These are phyloP conservation scores for Clitarchus hookeri DNA, from an alignment of 2,888 invertebrate species.

Conservation along the genomic window DNA sequence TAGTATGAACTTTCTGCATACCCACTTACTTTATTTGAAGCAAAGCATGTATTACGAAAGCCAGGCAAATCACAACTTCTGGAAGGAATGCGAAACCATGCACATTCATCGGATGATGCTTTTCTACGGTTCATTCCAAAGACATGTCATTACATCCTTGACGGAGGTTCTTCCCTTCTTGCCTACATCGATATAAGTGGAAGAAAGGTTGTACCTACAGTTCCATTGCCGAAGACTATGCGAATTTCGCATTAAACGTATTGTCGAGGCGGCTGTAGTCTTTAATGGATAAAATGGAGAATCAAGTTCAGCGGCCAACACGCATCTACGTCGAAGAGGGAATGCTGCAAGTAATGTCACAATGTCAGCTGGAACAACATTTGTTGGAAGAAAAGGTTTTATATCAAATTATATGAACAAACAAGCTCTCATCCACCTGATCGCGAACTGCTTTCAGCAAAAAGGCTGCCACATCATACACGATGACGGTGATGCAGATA, in stretches of 20 bases:
- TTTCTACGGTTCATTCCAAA: slow-evolving; percentile 2
- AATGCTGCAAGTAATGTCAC: background rate
- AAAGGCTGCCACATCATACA: no score
- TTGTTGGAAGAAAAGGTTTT: background rate
- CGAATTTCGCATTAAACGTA: background rate
- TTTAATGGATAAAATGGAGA: background rate
- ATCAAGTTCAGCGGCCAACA: background rate
- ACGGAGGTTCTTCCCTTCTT: background rate
- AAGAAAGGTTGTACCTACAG: background rate
- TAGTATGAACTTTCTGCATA: no score
- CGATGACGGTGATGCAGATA: no score
- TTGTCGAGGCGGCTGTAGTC: background rate
- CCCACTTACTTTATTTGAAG: no score
- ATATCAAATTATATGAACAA: background rate
- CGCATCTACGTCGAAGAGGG: background rate
- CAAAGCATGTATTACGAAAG: no score
- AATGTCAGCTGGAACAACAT: background rate
- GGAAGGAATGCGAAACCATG: no score
- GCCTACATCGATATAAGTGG: background rate
- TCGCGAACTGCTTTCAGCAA: no score
- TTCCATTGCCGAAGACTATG: background rate
- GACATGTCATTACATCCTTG: background rate
- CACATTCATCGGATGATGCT: background rate
- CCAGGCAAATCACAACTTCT: no score
- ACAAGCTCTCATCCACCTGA: background rate